Evolutionary conservation across 2,888 invertebrate genomes (phyloP), one percentile per base, ranked within the genome.

Genomic region (Meteorus cinctellus): DNA sequence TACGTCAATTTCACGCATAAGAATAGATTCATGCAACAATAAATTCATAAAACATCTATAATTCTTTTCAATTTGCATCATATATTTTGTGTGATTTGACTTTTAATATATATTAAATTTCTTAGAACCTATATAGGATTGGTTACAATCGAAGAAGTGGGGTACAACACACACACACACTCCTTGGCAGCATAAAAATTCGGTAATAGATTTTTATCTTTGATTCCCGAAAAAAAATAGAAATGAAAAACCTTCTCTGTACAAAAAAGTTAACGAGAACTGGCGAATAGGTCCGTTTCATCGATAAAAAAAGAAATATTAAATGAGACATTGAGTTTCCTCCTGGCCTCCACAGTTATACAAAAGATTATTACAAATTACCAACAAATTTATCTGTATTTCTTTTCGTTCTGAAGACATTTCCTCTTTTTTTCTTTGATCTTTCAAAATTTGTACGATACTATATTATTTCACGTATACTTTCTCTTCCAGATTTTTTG

Each of bases 101-200:
- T 78, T 82, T 74, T 70, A 80, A 84, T 82, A 82, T 82, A 86
- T 86, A 86, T 86, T 86, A 86, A 83, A 86, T 86, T 86, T 87
- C 86, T 86, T 87, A 86, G 76, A 69, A 60, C 14, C 83, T 85
- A 86, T 19, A 24, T 82, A 81, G 81, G 81, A 82, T 81, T 81
- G 82, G 80, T 83, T 84, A 81, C 80, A 81, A 82, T 80, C 83
- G 78, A 80, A 81, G 75, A 78, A 78, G 77, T 72, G 69, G 75
- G 41, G 41, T 41, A 63, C 74, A 70, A 60, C 59, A 77, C 63
- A 55, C 16, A 27, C 31, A 31, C 19, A 31, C 45, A 48, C 51
- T 59, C 34, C 27, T 8, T 66, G 36, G 34, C 34, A 55, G 41
- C 48, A 75, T 72, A 51, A 72, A 72, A 63, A 65, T 36, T 36